These are phyloP conservation scores for Mormyrus hasselquistii DNA, from an alignment of 2,797 vertebrate species.

Conservation along the genomic window DNA sequence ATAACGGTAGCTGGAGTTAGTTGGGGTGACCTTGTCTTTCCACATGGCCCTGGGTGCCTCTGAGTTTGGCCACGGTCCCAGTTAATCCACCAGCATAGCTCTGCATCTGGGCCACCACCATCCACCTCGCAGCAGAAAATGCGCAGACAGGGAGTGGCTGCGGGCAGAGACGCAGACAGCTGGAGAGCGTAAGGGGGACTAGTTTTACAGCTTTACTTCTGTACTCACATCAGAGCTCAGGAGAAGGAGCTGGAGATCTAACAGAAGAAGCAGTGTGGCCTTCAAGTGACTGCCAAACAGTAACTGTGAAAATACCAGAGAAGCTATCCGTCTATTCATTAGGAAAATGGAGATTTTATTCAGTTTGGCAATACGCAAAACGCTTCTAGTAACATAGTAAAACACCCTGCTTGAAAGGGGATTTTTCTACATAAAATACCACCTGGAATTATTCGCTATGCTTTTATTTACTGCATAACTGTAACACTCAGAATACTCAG, in stretches of 20 bases:
- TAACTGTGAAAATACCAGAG: not conserved
- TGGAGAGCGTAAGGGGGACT: not conserved
- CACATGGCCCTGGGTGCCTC: not conserved
- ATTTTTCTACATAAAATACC: not conserved
- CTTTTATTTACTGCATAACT: not conserved
- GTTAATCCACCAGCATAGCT: not conserved
- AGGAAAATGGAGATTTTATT: not conserved
- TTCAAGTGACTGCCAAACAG: not conserved
- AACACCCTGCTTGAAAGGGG: not conserved
- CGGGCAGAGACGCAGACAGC: not conserved
- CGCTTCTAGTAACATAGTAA: not conserved
- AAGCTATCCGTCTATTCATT: not conserved
- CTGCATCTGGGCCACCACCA: not conserved
- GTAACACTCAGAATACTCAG: conserved; percentile 18
- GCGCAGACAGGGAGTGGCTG: not conserved
- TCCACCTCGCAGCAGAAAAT: not conserved
- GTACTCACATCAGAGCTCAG: not conserved
- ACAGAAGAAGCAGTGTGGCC: not conserved
- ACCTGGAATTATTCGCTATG: not conserved
- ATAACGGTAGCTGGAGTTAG: not conserved
- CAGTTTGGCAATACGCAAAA: not conserved
- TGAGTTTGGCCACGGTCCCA: not conserved
- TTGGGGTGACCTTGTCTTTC: not conserved
- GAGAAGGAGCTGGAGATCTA: not conserved
- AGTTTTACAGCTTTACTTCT: not conserved